Evolutionary conservation across 2,888 invertebrate genomes (phyloP).

Genomic region (Ceraclea dissimilis): DNA sequence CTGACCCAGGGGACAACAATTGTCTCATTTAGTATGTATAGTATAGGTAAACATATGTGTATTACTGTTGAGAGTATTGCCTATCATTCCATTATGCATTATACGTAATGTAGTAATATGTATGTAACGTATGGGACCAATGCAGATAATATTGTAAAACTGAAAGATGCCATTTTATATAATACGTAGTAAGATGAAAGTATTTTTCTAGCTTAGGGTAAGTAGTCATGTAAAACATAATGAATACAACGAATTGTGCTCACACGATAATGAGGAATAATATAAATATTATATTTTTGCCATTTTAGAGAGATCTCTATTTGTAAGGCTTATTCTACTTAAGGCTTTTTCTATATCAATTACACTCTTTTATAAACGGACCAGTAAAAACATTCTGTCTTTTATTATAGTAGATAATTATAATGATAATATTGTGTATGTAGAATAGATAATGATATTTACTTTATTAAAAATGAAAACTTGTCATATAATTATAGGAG

Average conservation of each 20-base stretch:
- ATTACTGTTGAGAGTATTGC: no score
- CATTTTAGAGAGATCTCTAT: constrained; percentile 26
- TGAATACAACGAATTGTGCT: not conserved
- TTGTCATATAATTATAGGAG: not conserved
- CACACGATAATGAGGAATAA: not conserved
- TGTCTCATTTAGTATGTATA: no score
- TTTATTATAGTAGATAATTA: not conserved
- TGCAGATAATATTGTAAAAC: no score
- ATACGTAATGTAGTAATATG: no score
- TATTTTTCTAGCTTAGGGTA: no score
- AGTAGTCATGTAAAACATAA: not conserved
- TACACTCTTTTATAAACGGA: constrained; percentile 1
- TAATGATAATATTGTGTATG: no score
- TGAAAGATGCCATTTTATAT: no score
- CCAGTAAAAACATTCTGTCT: not conserved
- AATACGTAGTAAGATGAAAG: no score
- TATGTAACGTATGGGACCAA: no score
- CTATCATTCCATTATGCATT: no score
- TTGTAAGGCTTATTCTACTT: constrained; percentile 19
- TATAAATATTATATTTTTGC: constrained; percentile 12
- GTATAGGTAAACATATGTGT: no score
- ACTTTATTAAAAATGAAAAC: not conserved
- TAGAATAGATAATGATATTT: not conserved
- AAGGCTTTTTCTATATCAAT: not conserved
- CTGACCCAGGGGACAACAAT: no score